A percentile compares a stretch with the other conserved stretches of the same genome.
Conservation (phyloP, 2,797 vertebrate genomes). For the Pseudocheirus occidentalis region DNA sequence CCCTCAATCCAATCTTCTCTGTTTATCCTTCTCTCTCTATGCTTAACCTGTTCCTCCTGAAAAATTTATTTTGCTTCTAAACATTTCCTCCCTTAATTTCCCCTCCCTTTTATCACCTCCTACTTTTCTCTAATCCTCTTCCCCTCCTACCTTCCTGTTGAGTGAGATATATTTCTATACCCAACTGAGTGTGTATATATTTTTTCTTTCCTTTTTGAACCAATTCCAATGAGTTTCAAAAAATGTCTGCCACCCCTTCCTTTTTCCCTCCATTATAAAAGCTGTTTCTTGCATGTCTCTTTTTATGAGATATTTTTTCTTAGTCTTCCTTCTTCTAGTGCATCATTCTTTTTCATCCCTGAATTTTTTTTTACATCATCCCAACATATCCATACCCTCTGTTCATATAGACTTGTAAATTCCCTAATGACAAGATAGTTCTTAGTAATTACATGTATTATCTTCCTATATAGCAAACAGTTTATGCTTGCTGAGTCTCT, state of each 20-base stretch:
- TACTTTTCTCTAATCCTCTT: too few species aligned
- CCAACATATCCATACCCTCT: too few species aligned
- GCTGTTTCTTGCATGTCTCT: background rate
- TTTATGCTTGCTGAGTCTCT: too few species aligned
- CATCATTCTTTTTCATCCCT: too few species aligned
- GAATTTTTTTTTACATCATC: too few species aligned
- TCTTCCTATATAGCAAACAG: too few species aligned
- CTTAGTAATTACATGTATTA: too few species aligned
- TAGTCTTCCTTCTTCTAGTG: background rate
- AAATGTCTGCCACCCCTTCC: too few species aligned
- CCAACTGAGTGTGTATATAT: background rate
- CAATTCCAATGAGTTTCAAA: background rate
- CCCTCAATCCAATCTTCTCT: background rate
- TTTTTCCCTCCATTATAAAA: background rate
- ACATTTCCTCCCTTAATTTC: background rate
- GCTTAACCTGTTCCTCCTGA: background rate
- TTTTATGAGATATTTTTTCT: too few species aligned
- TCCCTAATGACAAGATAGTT: too few species aligned
- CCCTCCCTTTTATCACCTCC: background rate
- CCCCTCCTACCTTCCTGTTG: background rate
- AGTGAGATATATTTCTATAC: background rate
- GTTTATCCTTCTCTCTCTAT: background rate
- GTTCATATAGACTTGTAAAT: too few species aligned
- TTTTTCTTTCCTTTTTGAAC: background rate
- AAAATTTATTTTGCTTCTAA: too few species aligned